A percentile compares a stretch with the other conserved stretches of the same genome.
Evolutionary conservation across 2,797 vertebrate genomes (phyloP).

Genomic region (Prionace glauca): DNA sequence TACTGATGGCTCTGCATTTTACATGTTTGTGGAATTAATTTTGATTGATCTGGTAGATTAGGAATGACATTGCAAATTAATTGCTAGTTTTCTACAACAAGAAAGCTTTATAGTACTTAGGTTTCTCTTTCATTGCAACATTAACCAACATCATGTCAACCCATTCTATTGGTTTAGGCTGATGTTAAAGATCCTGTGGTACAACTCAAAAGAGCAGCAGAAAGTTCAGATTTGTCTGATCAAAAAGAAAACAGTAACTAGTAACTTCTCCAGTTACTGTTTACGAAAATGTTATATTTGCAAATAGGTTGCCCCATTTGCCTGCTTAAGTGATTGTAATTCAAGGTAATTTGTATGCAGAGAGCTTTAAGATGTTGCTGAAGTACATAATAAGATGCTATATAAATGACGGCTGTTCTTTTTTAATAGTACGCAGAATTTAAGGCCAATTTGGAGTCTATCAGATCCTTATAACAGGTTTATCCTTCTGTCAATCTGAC

Average conservation of each 20-base stretch:
- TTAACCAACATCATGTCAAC: background rate
- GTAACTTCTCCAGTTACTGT: background rate
- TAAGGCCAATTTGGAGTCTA: background rate
- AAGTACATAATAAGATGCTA: background rate
- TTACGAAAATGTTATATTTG: background rate
- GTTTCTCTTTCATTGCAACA: background rate
- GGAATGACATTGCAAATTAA: background rate
- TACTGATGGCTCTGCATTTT: background rate
- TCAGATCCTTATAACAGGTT: background rate
- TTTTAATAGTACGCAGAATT: background rate
- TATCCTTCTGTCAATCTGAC: background rate
- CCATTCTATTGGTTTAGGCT: background rate
- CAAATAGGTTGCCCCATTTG: background rate
- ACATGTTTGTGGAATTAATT: background rate
- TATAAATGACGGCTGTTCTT: background rate
- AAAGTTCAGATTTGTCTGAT: background rate
- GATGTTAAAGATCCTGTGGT: background rate
- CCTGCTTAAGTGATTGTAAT: background rate
- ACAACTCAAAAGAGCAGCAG: background rate
- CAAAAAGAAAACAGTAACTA: background rate
- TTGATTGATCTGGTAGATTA: background rate
- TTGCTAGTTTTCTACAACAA: background rate
- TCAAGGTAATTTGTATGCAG: background rate
- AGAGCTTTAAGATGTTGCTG: background rate
- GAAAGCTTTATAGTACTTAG: background rate